phyloP scores from a whole-genome alignment of 2,888 invertebrate genomes.

The Pemphredon lugubris region DNA sequence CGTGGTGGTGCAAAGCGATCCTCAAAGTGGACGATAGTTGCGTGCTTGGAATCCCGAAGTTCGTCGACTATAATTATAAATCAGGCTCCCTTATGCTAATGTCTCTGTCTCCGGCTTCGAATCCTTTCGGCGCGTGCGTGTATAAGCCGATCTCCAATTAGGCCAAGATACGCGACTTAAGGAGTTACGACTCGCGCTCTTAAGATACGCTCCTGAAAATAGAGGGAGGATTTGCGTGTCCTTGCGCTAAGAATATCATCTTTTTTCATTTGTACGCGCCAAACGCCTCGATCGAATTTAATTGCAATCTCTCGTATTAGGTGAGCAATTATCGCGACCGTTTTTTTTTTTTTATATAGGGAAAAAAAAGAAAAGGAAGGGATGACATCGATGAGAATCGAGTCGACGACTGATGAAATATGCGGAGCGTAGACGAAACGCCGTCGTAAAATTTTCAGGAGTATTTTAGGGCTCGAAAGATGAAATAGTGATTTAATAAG shows the following conservation, averaged over 20 bases:
- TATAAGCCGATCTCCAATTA: constrained; percentile 51
- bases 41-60: constrained; percentile 67
- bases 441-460: no score
- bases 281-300: no score
- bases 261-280: no score
- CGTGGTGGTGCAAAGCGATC: constrained; percentile 59
- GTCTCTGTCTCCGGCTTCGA: constrained; percentile 38
- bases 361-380: no score
- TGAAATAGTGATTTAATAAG: no score
- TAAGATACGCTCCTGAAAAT: neutral
- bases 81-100: constrained; percentile 71
- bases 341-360: no score
- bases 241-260: neutral
- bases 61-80: constrained; percentile 68
- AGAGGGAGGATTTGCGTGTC: neutral
- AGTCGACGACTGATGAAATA: no score
- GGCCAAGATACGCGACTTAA: constrained; percentile 43
- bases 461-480: no score
- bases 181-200: constrained; percentile 26
- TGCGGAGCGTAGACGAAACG: no score
- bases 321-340: no score
- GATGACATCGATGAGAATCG: no score
- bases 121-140: constrained; percentile 24
- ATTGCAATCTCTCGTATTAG: no score
- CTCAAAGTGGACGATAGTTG: constrained; percentile 62